A percentile compares a stretch with the other conserved stretches of the same genome.
These are phyloP conservation scores for Sarcophilus harrisii DNA, from an alignment of 2,797 vertebrate genomes.

Conservation along the genomic window DNA sequence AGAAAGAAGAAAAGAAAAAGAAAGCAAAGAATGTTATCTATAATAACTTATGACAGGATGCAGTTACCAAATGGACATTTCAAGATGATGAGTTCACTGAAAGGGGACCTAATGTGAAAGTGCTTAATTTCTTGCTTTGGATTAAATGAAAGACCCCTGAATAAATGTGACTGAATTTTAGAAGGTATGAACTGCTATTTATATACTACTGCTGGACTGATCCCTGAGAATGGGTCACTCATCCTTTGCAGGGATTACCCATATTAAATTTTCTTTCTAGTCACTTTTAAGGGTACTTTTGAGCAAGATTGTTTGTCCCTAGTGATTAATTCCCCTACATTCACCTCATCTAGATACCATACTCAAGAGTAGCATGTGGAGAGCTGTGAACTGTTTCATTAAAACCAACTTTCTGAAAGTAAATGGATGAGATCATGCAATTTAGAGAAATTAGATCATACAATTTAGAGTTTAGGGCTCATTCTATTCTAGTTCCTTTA, in stretches of 20 bases:
- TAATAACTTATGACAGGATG: not conserved
- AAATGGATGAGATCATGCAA: not conserved
- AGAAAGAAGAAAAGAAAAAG: not conserved
- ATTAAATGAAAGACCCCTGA: not conserved
- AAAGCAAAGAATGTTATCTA: not conserved
- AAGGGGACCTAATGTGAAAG: not conserved
- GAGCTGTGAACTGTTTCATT: not conserved
- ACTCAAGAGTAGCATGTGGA: not conserved
- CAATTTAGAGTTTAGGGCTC: not conserved
- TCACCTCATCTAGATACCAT: not conserved
- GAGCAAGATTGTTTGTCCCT: not conserved
- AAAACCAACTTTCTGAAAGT: not conserved
- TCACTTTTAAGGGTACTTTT: not conserved
- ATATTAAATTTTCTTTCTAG: not conserved
- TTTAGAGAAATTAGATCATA: not conserved
- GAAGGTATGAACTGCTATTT: not conserved
- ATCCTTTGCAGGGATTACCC: not conserved
- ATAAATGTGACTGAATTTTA: not conserved
- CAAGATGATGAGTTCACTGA: constrained; percentile 26
- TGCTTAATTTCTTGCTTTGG: not conserved
- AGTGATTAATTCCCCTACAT: not conserved
- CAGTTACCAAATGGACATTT: not conserved
- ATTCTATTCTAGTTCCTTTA: not conserved
- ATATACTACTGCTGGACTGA: not conserved
- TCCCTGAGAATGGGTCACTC: not conserved